These are phyloP conservation scores for Rhinichthys klamathensis DNA, from an alignment of 2,113 vertebrate genomes.

Conservation along the genomic window DNA sequence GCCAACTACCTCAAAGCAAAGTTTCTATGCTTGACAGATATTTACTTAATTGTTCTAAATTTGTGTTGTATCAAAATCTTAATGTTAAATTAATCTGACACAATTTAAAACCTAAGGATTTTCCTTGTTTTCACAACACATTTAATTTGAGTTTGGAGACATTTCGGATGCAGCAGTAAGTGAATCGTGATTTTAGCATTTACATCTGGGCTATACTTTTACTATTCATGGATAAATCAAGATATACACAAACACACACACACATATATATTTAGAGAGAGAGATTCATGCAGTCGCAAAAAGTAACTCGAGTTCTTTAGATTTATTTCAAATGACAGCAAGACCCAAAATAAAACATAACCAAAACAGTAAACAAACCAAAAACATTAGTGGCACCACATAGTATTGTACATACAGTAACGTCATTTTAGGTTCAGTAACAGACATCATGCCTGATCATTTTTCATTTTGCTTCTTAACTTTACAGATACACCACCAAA, in stretches of 20 bases:
- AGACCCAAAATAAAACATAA: not conserved
- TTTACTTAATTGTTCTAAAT: not conserved
- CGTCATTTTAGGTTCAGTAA: conserved; percentile 29
- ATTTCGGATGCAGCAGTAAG: not conserved
- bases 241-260: no score
- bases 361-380: conserved; percentile 19
- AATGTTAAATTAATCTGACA: not conserved
- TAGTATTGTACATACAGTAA: conserved; percentile 69
- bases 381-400: conserved; percentile 69
- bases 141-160: not conserved
- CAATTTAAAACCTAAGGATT: not conserved
- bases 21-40: not conserved
- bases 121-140: no score
- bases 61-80: not conserved
- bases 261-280: no score
- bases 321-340: conserved; percentile 72
- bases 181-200: not conserved
- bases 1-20: not conserved
- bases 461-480: conserved; percentile 53
- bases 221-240: no score
- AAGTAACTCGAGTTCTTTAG: conserved; percentile 66
- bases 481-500: conserved; percentile 46
- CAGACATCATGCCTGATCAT: not conserved
- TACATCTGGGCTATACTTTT: not conserved
- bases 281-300: not conserved